Conservation (phyloP, 2,113 vertebrate species). For the Burhinus oedicnemus region DNA sequence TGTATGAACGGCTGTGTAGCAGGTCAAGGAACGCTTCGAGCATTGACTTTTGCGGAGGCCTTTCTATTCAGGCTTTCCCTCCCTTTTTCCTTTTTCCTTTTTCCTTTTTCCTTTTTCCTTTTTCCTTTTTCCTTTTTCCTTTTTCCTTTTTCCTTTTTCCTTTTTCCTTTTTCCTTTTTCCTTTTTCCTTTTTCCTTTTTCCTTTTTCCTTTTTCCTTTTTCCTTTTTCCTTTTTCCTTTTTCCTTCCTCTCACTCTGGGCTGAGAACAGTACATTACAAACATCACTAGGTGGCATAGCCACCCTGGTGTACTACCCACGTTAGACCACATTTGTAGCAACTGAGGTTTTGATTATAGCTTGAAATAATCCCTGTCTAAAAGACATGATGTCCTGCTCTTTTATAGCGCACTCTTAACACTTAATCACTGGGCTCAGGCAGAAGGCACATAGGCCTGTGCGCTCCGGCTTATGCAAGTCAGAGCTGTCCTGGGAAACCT, state of each 20-base stretch:
- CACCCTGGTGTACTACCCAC: slow-evolving; percentile 58
- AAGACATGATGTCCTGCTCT: background rate
- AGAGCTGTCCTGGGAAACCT: background rate
- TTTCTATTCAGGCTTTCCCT: background rate
- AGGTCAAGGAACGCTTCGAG: background rate
- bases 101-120: too few species aligned
- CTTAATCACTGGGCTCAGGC: background rate
- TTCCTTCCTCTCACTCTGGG: background rate
- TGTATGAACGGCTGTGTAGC: rapidly evolving
- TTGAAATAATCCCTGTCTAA: background rate
- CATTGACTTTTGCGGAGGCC: background rate
- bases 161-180: too few species aligned
- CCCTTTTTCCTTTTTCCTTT: too few species aligned
- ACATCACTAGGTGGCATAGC: slow-evolving; percentile 78
- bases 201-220: too few species aligned
- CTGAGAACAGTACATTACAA: slow-evolving; percentile 53
- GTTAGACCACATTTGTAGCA: background rate
- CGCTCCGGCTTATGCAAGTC: background rate
- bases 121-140: too few species aligned
- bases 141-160: too few species aligned
- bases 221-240: too few species aligned
- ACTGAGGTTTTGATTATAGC: background rate
- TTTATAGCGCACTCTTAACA: background rate
- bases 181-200: too few species aligned
- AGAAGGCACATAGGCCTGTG: background rate